Evolutionary conservation across 2,113 vertebrate species (phyloP), one percentile per base, ranked within the genome.

Genomic region (Equus przewalskii): DNA sequence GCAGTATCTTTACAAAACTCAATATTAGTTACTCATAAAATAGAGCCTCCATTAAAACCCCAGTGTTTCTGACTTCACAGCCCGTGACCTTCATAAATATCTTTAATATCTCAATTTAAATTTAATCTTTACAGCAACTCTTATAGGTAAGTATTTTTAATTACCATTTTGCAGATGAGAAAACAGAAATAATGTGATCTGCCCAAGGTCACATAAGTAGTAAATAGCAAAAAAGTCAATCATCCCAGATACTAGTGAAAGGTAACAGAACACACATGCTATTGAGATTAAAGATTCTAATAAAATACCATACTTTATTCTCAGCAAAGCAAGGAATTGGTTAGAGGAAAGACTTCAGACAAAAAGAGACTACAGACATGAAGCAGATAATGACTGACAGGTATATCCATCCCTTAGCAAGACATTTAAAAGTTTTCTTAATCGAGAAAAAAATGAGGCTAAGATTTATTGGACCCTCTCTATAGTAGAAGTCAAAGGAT

Each of bases 141-240:
- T 83, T 33, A 87, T n/a, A 70, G 33, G 72, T 22, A 75, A 58
- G 6, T 82, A 41, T 65, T 87, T 89, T 70, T 54, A 81, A 90
- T 76, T 18, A 76, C 5, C 22, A 4, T 88, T 60, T 88, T 76
- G 7, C 14, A 85, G 46, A 46, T 72, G n/a, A 93, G 70, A 96
- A 94, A 93, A 96, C 10, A 67, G 19, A 41, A 90, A 28, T 88
- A n/a, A 65, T 60, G 28, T 46, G 10, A 95, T 49, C 16, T 91
- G 2, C 26, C 15, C 56, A 62, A 88, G 49, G 26, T 88, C 70
- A 87, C 24, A 5, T 73, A 70, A 58, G 13, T 65, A 78, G 67
- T 72, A 93, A 94, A 80, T 5, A 64, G 12, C 10, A 87, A 92
- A 79, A 81, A 88, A 87, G 41, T 33, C 3, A 95, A 54, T 84